These are phyloP conservation scores for Porites lutea DNA, from an alignment of 64 coral and sea anemone species.

Conservation along the genomic window DNA sequence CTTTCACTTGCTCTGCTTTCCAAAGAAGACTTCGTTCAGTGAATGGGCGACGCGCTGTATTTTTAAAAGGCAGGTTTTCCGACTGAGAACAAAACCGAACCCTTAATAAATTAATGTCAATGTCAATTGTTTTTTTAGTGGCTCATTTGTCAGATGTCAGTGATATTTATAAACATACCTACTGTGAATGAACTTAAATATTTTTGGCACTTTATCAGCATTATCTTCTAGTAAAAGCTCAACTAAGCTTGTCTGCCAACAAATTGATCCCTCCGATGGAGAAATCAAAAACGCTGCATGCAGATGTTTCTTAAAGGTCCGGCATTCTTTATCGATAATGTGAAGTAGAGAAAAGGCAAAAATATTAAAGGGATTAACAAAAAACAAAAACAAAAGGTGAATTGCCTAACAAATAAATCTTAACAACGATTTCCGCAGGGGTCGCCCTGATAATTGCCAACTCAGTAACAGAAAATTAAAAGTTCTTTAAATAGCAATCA, in stretches of 20 bases:
- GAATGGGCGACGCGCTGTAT: too few species aligned
- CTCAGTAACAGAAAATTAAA: background rate
- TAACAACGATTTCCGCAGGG: constrained; percentile 21
- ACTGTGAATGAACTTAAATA: background rate
- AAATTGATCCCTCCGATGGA: too few species aligned
- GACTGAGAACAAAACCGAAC: background rate
- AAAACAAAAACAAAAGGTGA: background rate
- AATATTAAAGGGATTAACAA: background rate
- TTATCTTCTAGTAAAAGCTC: background rate
- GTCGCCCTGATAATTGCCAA: background rate
- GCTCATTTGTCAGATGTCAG: background rate
- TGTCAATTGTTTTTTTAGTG: background rate
- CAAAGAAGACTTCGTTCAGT: too few species aligned
- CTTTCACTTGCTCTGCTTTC: too few species aligned
- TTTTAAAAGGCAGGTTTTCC: background rate
- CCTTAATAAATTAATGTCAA: background rate
- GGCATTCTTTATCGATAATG: too few species aligned
- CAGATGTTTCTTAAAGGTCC: too few species aligned
- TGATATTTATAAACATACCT: constrained; percentile 12
- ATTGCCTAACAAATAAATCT: background rate
- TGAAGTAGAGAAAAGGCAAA: background rate
- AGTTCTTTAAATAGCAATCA: background rate
- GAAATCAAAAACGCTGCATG: too few species aligned
- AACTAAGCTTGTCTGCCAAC: too few species aligned
- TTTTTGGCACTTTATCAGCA: constrained; percentile 22